Evolutionary conservation across 30 jellyfish, hydroid and myxozoan genomes (phyloP), one percentile per base, ranked within the genome.

Genomic region (Phacellophora camtschatica): DNA sequence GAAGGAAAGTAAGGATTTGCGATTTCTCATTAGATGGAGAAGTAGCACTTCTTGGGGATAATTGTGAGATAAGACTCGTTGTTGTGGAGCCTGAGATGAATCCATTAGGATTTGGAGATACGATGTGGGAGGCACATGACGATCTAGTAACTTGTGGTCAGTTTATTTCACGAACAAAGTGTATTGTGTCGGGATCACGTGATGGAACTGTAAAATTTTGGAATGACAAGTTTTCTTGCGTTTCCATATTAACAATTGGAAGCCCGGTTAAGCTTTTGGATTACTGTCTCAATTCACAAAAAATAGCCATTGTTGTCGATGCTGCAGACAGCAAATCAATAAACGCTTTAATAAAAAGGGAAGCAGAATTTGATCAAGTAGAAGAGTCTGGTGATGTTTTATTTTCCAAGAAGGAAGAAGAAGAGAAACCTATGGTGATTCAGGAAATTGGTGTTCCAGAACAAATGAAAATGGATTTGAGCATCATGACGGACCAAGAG

Each of bases 71-170:
- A 29, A 34, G 85, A 20, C 30, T 71, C 5, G 85, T 71, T 13
- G 57, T 49, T 27, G 73, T 71, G 49, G 85, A 71, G 58, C 85
- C 85, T 4, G 10, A 25, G 20, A 71, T 71, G 85, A 39, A 48
- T 19, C 85, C 85, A 9, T 24, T 71, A 1, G 85, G 85, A 10
- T 71, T 71, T 32, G 41, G 51, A 19, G 85, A 71, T 51, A 37
- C 34, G n/a, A 51, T 32, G 9, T 71, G 85, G 85, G 51, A 71
- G 34, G 85, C 85, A 31, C 85, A 71, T 51, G 74, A 49, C 24
- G 34, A 30, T 2, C 59, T 9, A 13, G 85, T 71, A 0, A 46
- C 67, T 8, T 50, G 61, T 46, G 85, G 54, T 10, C 85, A 71
- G 13, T 71, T 25, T 33, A 27, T 72, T 30, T 23, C 57, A 1